Evolutionary conservation across 2,113 vertebrate species (phyloP), one percentile per base, ranked within the genome.

Genomic region (Cyprinus carpio): DNA sequence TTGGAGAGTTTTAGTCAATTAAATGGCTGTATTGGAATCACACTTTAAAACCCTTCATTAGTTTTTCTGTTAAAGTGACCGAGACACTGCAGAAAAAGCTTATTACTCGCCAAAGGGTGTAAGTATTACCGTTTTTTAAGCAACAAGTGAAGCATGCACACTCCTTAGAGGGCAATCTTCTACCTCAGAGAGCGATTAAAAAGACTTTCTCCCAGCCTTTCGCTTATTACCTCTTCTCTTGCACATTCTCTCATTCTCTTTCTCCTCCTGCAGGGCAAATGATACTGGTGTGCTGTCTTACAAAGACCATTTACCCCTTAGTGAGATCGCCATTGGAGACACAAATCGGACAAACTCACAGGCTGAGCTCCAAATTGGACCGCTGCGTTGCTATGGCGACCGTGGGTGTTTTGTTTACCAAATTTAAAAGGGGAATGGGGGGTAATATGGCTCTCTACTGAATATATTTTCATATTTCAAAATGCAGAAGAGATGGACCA

Each of bases 301-400:
- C 90, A 99, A 99, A 95, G 97, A 97, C 90, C 98, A 99, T 94
- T 96, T 99, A 89, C 98, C 98, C 60, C 95, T 99, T 90, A 97
- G 96, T 90, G 96, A 98, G 94, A 95, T 99, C 79, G 95, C 97
- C 88, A 96, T 99, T 84, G 97, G 97, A 82, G 97, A 99, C 91
- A 97, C 96, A 88, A 96, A 97, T 95, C 94, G 98, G 92, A 96
- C 96, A 58, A 96, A 96, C 89, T 99, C 98, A 4, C 96, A 97
- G 93, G 97, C 96, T 18, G 92, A 96, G 84, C 97, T 97, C 95
- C 95, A 92, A 93, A 91, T 99, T 23, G 98, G 97, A 40, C 95
- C 96, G 74, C 95, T 99, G 90, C 97, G 95, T 95, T 99, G 98
- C 93, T 96, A 98, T 95, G 98, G 98, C 89, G 96, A 99, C 96